These are phyloP conservation scores for Odocoileus hemionus DNA, from an alignment of 2,113 vertebrate genomes.

Conservation along the genomic window DNA sequence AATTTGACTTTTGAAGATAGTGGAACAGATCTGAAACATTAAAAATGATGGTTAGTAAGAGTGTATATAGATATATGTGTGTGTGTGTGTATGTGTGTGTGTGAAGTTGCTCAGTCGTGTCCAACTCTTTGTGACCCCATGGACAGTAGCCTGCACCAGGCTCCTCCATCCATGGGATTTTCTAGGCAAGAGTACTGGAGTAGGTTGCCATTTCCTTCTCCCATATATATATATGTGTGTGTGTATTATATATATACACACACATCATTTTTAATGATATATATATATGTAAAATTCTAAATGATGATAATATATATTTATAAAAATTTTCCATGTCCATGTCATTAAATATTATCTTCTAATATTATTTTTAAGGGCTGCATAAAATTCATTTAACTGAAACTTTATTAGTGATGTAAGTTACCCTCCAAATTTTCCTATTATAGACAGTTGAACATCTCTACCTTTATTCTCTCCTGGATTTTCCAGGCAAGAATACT, in stretches of 20 bases:
- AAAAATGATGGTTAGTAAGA: not conserved
- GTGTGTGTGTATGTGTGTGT: too few species aligned
- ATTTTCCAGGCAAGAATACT: not conserved
- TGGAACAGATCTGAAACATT: not conserved
- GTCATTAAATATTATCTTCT: conserved; percentile 19
- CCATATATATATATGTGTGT: too few species aligned
- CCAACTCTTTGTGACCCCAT: too few species aligned
- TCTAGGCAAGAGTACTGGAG: too few species aligned
- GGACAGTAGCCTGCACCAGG: too few species aligned
- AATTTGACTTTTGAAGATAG: not conserved
- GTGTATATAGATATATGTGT: not conserved
- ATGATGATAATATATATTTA: not conserved
- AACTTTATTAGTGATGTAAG: not conserved
- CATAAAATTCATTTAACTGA: not conserved
- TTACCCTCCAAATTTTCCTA: not conserved
- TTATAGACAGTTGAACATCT: not conserved
- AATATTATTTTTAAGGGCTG: not conserved
- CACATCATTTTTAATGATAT: not conserved
- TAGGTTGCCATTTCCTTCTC: too few species aligned
- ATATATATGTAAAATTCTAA: not conserved
- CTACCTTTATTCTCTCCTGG: not conserved
- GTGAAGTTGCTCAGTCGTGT: too few species aligned
- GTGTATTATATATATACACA: too few species aligned
- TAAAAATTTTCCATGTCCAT: not conserved
- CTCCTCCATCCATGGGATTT: too few species aligned